These are phyloP conservation scores for Ammodytes marinus DNA, from an alignment of 2,113 vertebrate species.

Conservation along the genomic window DNA sequence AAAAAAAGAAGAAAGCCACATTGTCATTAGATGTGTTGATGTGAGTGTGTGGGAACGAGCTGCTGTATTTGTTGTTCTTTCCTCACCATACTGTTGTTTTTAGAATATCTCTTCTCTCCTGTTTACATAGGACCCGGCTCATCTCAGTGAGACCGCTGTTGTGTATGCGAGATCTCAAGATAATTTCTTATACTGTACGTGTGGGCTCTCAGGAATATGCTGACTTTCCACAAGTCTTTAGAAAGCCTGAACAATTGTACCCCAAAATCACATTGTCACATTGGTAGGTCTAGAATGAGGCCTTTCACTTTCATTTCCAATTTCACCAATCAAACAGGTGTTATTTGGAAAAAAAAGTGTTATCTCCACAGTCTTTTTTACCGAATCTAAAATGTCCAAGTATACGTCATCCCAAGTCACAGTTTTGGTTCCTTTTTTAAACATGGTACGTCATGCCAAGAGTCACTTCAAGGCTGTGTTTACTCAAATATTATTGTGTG, in stretches of 20 bases:
- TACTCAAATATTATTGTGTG: too few relatives aligned
- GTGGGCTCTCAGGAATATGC: neutral
- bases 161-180: conserved; percentile 64
- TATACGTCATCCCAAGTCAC: too few relatives aligned
- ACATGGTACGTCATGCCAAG: too few relatives aligned
- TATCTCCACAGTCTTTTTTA: too few relatives aligned
- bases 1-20: conserved; percentile 19
- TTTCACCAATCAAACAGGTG: too few relatives aligned
- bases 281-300: too few relatives aligned
- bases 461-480: too few relatives aligned
- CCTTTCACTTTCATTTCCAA: too few relatives aligned
- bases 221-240: neutral
- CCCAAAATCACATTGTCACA: neutral
- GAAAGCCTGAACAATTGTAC: neutral
- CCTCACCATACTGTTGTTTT: conserved; percentile 78
- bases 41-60: conserved; percentile 80
- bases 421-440: too few relatives aligned
- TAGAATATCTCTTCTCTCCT: conserved; percentile 72
- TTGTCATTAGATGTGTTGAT: conserved; percentile 67
- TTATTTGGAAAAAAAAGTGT: too few relatives aligned
- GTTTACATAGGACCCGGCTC: conserved; percentile 69
- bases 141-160: conserved; percentile 32
- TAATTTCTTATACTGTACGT: conserved; percentile 35
- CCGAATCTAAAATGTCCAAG: too few relatives aligned
- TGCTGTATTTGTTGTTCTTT: conserved; percentile 81